These are phyloP conservation scores for Hypercompe scribonia DNA, from an alignment of 2,888 invertebrate species.

Conservation along the genomic window DNA sequence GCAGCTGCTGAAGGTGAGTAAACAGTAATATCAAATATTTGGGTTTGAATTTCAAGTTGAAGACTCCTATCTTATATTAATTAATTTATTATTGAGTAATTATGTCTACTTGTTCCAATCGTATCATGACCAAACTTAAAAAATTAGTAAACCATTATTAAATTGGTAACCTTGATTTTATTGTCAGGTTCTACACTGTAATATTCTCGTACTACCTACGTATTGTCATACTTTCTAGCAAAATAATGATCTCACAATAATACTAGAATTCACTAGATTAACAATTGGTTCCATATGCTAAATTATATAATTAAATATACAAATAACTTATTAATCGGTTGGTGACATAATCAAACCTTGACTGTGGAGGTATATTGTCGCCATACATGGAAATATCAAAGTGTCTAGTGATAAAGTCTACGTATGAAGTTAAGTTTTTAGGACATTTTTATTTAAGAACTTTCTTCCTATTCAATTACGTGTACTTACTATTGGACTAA, in stretches of 20 bases:
- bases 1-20: constrained; percentile 68
- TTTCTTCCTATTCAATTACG: too few relatives aligned
- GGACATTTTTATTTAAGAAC: too few relatives aligned
- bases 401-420: background rate
- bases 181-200: background rate
- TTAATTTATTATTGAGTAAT: too few relatives aligned
- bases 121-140: background rate
- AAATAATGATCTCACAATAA: background rate
- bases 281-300: background rate
- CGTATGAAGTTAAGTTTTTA: too few relatives aligned
- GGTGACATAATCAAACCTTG: constrained; percentile 21
- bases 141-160: background rate
- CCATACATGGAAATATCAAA: background rate
- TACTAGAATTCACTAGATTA: background rate
- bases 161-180: background rate
- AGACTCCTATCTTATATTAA: background rate
- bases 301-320: background rate
- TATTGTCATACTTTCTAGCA: background rate
- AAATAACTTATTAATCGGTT: background rate
- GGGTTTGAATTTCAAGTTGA: background rate
- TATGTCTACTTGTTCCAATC: background rate
- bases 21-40: background rate
- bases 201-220: background rate
- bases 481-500: background rate
- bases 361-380: constrained; percentile 18